Conservation (phyloP, 2,113 vertebrate genomes). For the Triplophysa siluroides region DNA sequence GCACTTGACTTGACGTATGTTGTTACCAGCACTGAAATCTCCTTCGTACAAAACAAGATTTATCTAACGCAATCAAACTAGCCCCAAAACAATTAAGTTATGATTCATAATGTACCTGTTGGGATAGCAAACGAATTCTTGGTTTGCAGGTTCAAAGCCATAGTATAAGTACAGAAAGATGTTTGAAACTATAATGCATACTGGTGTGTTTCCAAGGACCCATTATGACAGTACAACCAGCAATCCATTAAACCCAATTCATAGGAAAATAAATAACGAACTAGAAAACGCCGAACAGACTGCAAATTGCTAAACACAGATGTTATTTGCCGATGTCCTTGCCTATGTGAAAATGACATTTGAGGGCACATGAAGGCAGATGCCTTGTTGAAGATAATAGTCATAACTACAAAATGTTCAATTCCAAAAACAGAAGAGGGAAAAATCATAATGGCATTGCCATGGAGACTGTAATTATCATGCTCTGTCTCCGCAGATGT, state of each 20-base stretch:
- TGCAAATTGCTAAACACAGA: slow-evolving; percentile 35
- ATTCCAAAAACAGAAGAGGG: slow-evolving; percentile 48
- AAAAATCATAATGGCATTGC: slow-evolving; percentile 61
- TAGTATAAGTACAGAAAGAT: background rate
- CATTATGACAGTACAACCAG: slow-evolving; percentile 17
- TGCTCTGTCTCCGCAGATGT: slow-evolving; percentile 64
- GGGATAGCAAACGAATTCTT: background rate
- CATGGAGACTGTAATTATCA: slow-evolving; percentile 76
- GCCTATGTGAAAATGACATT: slow-evolving; percentile 15
- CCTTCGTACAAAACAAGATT: background rate
- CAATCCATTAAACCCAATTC: slow-evolving; percentile 27
- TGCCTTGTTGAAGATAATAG: slow-evolving; percentile 55
- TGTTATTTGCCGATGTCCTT: slow-evolving; percentile 32
- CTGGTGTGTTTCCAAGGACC: background rate
- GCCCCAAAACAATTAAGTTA: background rate
- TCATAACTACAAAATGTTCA: slow-evolving; percentile 62
- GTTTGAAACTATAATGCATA: background rate
- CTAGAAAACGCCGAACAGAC: slow-evolving; percentile 1
- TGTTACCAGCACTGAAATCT: slow-evolving; percentile 6
- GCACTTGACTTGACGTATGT: background rate
- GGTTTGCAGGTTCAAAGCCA: background rate
- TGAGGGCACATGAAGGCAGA: slow-evolving; percentile 17
- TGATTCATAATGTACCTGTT: too few relatives aligned
- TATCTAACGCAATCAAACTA: background rate
- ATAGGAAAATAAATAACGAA: slow-evolving; percentile 15